phyloP scores from a whole-genome alignment of 2,797 vertebrate species.

The Lithobates pipiens region DNA sequence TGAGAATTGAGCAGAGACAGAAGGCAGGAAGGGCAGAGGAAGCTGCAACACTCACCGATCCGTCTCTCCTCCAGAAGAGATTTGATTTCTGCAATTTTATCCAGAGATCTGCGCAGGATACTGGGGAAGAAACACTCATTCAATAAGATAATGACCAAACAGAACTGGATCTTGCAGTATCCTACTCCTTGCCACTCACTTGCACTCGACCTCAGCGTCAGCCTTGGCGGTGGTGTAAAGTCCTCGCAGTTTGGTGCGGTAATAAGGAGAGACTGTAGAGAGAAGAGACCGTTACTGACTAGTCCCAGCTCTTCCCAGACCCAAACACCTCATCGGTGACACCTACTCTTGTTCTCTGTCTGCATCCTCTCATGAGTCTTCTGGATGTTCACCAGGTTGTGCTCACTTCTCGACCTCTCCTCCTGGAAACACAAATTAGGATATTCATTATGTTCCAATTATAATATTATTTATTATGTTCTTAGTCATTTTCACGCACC shows the following conservation, averaged over 20 bases:
- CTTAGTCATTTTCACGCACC: no score
- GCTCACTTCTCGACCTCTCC: conserved; percentile 89
- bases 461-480: no score
- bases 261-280: conserved; percentile 86
- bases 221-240: conserved; percentile 92
- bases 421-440: conserved; percentile 74
- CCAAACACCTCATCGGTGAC: background rate
- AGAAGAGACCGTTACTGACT: background rate
- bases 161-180: no score
- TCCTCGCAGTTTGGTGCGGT: conserved; percentile 89
- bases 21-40: no score
- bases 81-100: conserved; percentile 93
- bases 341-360: conserved; percentile 91
- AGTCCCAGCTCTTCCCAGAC: background rate
- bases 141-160: background rate
- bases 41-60: conserved; percentile 79
- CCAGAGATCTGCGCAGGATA: conserved; percentile 87
- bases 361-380: conserved; percentile 95
- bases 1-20: background rate
- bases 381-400: conserved; percentile 94
- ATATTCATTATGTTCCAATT: no score
- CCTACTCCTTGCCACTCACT: conserved; percentile 72
- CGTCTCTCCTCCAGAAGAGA: conserved; percentile 88
- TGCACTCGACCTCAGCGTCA: conserved; percentile 91
- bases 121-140: conserved; percentile 67